These are phyloP conservation scores for Malurus elegans DNA, from an alignment of 2,113 vertebrate genomes.

Conservation along the genomic window DNA sequence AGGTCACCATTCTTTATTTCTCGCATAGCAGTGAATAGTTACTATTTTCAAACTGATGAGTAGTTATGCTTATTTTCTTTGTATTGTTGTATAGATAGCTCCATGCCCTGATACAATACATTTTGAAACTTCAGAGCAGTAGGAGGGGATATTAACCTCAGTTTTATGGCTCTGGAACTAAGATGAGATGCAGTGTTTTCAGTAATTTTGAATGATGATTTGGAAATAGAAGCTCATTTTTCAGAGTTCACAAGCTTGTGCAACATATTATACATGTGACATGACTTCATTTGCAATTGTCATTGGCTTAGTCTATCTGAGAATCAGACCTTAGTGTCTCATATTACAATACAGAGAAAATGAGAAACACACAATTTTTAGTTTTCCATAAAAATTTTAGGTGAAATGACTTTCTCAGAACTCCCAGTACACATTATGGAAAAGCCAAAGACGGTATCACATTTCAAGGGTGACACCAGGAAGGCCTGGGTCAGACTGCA, in stretches of 20 bases:
- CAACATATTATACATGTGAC: not conserved
- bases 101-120: not conserved
- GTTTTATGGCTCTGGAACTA: not conserved
- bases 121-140: not conserved
- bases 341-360: not conserved
- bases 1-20: slow-evolving; percentile 5
- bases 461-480: not conserved
- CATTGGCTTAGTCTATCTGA: not conserved
- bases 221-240: not conserved
- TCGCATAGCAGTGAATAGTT: not conserved
- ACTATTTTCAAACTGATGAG: not conserved
- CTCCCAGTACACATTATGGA: not conserved
- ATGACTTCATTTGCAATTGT: not conserved
- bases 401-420: not conserved
- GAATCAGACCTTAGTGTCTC: not conserved
- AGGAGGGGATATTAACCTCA: not conserved
- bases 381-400: not conserved
- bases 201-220: not conserved
- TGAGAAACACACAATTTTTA: not conserved
- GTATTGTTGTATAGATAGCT: not conserved
- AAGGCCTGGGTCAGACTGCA: not conserved
- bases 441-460: not conserved
- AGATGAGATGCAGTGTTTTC: not conserved
- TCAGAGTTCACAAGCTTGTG: not conserved
- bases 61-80: slow-evolving; percentile 20